Base-by-base conservation (phyloP, 1,140 invertebrate species). In the Vollenhovia emeryi region DNA sequence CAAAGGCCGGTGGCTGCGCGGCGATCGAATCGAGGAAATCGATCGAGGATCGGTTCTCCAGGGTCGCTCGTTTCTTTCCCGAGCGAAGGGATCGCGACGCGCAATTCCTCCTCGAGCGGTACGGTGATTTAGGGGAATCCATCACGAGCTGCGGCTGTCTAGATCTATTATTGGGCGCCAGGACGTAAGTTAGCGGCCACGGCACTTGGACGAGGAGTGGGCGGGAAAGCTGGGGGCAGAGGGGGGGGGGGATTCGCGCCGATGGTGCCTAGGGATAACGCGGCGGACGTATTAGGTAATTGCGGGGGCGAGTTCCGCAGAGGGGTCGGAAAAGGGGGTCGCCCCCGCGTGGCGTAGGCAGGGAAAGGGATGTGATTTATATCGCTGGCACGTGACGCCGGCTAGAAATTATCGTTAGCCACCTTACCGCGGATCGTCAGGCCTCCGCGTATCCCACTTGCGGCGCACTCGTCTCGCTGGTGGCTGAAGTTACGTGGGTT, bases 261-360 rank as follows among this genome's bases (percentile, higher is more conserved):
- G 89, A 90, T 88, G 88, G 82, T 89, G 89, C 90, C 90, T 87
- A 83, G 87, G 90, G 90, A 91, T 91, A 91, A 91, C 89, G 89
- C 90, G 89, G 88, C 91, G 89, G 89, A 91, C 91, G 90, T 93
- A 93, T 94, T 93, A 94, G 91, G 91, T 93, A 93, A 94, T 94
- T 93, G 91, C 89, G 91, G 91, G 89, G 91, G 88, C 79, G 89
- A 92, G 84, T 86, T 85, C 60, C 4, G 78, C 24, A 50, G 78
- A 21, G 76, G 24, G 36, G 30, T 52, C 43, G 59, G 52, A 43
- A 69, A 73, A 55, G 24, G 40, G 82, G 33, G 40, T 55, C 50
- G 43, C 80, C 74, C 40, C 74, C n/a, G n/a, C n/a, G 62, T 84
- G 86, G 84, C 40, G 48, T 64, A 85, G 82, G 78, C 62, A 68